These are phyloP conservation scores for Scaptomyza parva DNA, from an alignment of 2,888 invertebrate species.

Conservation along the genomic window DNA sequence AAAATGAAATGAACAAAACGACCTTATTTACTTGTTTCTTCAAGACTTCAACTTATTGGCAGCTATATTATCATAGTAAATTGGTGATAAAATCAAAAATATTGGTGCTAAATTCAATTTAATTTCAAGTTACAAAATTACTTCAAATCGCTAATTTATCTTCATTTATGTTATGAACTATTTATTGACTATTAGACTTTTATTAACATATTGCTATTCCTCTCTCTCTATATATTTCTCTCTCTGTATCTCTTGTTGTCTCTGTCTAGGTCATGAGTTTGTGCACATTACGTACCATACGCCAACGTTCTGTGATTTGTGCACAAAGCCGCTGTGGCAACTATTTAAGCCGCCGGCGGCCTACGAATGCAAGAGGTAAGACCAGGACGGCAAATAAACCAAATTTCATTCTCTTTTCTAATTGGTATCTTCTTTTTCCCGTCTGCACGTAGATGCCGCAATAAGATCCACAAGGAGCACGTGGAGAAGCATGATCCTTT, in stretches of 20 bases:
- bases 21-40: constrained; percentile 3
- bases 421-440: background rate
- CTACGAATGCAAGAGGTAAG: constrained; percentile 94
- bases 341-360: constrained; percentile 99
- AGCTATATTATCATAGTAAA: background rate
- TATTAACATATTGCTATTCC: background rate
- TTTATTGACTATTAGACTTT: background rate
- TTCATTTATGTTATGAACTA: background rate
- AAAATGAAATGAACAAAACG: background rate
- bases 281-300: constrained; percentile 98
- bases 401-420: no score
- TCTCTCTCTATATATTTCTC: background rate
- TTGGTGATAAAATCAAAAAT: background rate
- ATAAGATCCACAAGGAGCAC: constrained; percentile 99
- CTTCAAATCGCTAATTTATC: background rate
- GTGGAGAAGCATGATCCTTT: constrained; percentile 92
- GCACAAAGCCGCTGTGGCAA: constrained; percentile 98
- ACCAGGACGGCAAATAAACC: no score
- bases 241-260: background rate
- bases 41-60: constrained; percentile 1
- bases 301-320: constrained; percentile 99
- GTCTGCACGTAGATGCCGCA: constrained; percentile 93
- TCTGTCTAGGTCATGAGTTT: constrained; percentile 93
- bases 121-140: constrained; percentile 1
- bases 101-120: background rate